phyloP scores from a whole-genome alignment of 1,140 invertebrate species.

The Eupristina koningsbergeri region DNA sequence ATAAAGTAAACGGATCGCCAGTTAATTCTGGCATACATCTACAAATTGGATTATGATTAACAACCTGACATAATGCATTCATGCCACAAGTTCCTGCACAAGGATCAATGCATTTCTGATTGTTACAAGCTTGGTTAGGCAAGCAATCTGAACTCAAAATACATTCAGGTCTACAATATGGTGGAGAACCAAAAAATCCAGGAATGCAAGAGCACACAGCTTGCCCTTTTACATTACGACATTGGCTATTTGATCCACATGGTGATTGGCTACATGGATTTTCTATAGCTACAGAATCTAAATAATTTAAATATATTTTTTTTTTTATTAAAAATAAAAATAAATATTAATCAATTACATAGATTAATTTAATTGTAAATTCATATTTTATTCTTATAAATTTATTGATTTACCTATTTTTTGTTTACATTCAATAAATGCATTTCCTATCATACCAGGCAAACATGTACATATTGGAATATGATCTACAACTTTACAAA shows the following conservation, averaged over 20 bases:
- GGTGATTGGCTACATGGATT: conserved; percentile 78
- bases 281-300: conserved; percentile 4
- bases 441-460: conserved; percentile 73
- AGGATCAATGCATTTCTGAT: conserved; percentile 77
- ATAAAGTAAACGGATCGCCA: conserved; percentile 77
- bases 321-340: not conserved
- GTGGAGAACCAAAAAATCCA: conserved; percentile 75
- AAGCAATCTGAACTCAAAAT: conserved; percentile 76
- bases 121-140: conserved; percentile 74
- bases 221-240: conserved; percentile 72
- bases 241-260: conserved; percentile 82
- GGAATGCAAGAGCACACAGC: conserved; percentile 76
- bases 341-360: no score
- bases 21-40: conserved; percentile 73
- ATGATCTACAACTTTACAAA: conserved; percentile 74
- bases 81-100: conserved; percentile 78
- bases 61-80: conserved; percentile 75
- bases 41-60: conserved; percentile 77
- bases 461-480: conserved; percentile 74
- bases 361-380: no score
- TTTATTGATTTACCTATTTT: conserved; percentile 60
- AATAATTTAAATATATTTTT: not conserved
- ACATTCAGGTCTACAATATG: conserved; percentile 75
- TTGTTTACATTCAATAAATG: conserved; percentile 67
- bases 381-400: no score